These are phyloP conservation scores for Bombus pyrosoma DNA, from an alignment of 1,140 invertebrate species.

Conservation along the genomic window DNA sequence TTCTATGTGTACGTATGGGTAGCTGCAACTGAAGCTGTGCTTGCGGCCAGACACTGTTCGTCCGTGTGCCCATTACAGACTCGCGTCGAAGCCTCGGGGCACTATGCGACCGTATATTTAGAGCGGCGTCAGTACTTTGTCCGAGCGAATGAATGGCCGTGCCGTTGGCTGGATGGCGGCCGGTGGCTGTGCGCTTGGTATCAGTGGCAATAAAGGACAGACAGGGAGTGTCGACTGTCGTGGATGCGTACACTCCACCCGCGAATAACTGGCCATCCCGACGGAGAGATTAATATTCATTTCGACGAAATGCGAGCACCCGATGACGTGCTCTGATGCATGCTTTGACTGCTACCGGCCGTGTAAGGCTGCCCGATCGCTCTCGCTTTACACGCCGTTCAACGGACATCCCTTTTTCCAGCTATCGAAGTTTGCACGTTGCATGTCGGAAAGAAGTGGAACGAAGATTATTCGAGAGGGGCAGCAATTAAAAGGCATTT, in stretches of 20 bases:
- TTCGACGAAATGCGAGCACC: conserved; percentile 16
- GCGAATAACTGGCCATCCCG: conserved; percentile 33
- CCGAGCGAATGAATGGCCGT: conserved; percentile 72
- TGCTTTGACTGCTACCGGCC: conserved; percentile 2
- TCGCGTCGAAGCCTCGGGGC: conserved; percentile 42
- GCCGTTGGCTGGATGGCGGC: conserved; percentile 58
- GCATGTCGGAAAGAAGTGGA: background rate
- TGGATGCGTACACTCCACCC: conserved; percentile 13
- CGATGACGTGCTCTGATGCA: conserved; percentile 35
- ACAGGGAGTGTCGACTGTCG: conserved; percentile 49
- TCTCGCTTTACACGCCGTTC: conserved; percentile 5
- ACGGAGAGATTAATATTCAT: conserved; percentile 56
- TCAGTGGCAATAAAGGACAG: conserved; percentile 67
- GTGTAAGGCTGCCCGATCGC: background rate
- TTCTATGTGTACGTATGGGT: background rate
- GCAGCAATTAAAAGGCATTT: background rate
- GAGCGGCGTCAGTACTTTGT: conserved; percentile 76
- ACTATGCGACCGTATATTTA: conserved; percentile 73
- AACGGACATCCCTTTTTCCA: background rate
- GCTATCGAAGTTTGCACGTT: too few relatives aligned
- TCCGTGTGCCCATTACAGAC: background rate
- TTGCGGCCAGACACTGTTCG: background rate
- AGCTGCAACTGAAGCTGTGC: conserved; percentile 12
- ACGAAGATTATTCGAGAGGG: too few relatives aligned
- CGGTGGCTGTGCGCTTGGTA: conserved; percentile 33